A percentile compares a stretch with the other conserved stretches of the same genome.
Conservation (phyloP, 1,140 invertebrate genomes). For the Lutraria rhynchaena region DNA sequence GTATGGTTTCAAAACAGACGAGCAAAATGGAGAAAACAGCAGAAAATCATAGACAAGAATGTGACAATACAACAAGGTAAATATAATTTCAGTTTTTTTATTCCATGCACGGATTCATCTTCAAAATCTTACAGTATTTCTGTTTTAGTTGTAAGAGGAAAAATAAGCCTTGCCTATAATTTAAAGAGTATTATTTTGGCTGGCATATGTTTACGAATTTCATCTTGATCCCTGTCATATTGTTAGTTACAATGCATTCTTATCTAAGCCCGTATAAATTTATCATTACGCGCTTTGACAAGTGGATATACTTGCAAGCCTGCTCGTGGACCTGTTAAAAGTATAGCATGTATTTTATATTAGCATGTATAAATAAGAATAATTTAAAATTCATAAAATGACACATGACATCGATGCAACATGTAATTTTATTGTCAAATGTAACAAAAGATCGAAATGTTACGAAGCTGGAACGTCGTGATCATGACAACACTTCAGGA, state of each 20-base stretch:
- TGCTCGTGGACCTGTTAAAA: too few relatives aligned
- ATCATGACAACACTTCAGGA: too few relatives aligned
- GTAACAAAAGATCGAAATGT: too few relatives aligned
- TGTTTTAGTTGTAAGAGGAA: not conserved
- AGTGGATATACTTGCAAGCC: too few relatives aligned
- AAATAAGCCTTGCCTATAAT: not conserved
- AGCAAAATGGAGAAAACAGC: conserved; percentile 97
- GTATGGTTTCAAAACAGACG: conserved; percentile 99
- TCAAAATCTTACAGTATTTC: conserved; percentile 86
- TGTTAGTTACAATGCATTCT: not conserved
- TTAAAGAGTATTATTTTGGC: not conserved
- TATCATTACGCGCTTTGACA: too few relatives aligned
- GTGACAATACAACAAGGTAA: conserved; percentile 55
- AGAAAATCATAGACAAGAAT: conserved; percentile 83
- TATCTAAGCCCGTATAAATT: not conserved
- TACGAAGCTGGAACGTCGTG: too few relatives aligned
- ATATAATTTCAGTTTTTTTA: not conserved
- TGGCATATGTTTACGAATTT: not conserved
- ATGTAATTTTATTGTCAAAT: too few relatives aligned
- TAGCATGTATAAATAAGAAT: too few relatives aligned
- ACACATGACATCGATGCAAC: too few relatives aligned
- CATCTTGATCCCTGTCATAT: not conserved
- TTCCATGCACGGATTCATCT: not conserved
- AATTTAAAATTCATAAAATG: too few relatives aligned
- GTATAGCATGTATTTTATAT: too few relatives aligned